A percentile compares a stretch with the other conserved stretches of the same genome.
Conservation (phyloP, 2,797 vertebrate species). For the Muscicapa striata region DNA sequence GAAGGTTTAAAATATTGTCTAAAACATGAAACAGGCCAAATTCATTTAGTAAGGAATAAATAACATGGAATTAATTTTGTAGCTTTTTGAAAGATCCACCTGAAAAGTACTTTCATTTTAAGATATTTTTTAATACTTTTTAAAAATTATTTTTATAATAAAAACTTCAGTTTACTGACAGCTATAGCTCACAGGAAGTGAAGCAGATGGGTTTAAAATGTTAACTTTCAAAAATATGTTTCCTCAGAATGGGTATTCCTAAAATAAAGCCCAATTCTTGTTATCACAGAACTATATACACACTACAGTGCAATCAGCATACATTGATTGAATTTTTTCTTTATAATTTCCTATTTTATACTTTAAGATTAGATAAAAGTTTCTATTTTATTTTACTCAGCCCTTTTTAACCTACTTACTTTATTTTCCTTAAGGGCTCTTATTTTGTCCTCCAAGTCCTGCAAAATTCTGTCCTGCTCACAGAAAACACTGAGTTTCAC, state of each 20-base stretch:
- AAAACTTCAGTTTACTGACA: neutral
- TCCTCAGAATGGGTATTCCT: neutral
- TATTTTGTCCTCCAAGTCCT: constrained; percentile 93
- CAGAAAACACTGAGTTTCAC: constrained; percentile 95
- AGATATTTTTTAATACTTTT: neutral
- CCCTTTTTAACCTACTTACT: constrained; percentile 71
- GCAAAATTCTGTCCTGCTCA: constrained; percentile 96
- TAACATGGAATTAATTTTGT: neutral
- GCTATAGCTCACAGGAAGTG: neutral
- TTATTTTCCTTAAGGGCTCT: constrained; percentile 95
- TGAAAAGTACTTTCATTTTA: neutral
- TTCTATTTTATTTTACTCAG: neutral
- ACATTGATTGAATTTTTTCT: neutral
- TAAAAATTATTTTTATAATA: neutral
- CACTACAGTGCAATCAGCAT: neutral
- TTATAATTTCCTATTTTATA: neutral
- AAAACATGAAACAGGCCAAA: neutral
- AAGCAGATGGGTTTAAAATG: neutral
- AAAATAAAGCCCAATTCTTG: neutral
- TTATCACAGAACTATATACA: neutral
- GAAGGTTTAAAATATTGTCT: neutral
- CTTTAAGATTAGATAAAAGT: neutral
- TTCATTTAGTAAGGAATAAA: neutral
- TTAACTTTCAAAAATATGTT: neutral
- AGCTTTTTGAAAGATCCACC: neutral